Evolutionary conservation across 2,797 vertebrate genomes (phyloP).

Genomic region (Melanotaenia parkinsoni): DNA sequence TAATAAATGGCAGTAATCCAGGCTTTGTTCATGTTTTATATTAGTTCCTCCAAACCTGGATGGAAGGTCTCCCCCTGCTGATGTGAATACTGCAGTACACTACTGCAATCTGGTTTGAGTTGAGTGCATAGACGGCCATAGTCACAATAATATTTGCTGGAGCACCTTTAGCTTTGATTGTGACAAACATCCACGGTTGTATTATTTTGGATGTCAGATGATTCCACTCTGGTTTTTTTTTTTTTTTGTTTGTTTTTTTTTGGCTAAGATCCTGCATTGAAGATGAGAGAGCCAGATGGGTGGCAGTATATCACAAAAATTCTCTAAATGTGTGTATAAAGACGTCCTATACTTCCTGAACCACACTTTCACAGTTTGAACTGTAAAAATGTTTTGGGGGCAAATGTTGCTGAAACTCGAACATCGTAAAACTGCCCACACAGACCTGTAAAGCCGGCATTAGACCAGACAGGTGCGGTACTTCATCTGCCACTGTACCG

Average conservation of each 20-base stretch:
- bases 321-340: too few species aligned
- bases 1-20: not conserved
- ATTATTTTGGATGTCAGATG: not conserved
- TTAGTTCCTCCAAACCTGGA: not conserved
- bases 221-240: not conserved
- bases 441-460: too few species aligned
- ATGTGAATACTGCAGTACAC: not conserved
- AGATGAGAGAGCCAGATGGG: too few species aligned
- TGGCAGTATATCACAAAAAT: not conserved
- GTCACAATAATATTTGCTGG: not conserved
- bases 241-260: not conserved
- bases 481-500: too few species aligned
- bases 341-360: not conserved
- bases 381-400: not conserved
- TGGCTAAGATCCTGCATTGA: too few species aligned
- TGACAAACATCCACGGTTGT: not conserved
- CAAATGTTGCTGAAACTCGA: too few species aligned
- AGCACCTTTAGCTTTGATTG: not conserved
- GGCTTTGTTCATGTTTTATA: not conserved
- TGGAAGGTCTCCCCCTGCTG: slow-evolving; percentile 20
- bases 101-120: not conserved
- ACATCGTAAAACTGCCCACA: not conserved
- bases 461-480: too few species aligned
- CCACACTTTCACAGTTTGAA: not conserved
- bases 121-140: not conserved